Conservation (phyloP, 2,113 vertebrate species). For the Elephas maximus region DNA sequence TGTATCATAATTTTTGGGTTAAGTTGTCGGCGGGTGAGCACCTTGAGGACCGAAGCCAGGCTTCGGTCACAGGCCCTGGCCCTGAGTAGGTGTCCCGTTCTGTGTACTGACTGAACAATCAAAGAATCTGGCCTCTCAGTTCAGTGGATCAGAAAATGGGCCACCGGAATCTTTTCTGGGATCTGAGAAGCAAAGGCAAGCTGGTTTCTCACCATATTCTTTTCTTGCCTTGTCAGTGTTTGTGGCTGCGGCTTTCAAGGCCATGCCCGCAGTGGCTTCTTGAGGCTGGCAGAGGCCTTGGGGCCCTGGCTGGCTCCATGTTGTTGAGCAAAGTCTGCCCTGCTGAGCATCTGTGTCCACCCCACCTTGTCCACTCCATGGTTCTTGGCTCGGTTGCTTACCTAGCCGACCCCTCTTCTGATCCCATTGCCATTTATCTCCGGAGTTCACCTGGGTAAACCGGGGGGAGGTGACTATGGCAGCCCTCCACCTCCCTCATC, state of each 20-base stretch:
- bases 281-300: background rate
- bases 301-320: background rate
- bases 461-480: fast-evolving
- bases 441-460: background rate
- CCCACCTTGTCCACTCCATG: fast-evolving
- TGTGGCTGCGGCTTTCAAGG: constrained; percentile 22
- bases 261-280: background rate
- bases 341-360: background rate
- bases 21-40: fast-evolving
- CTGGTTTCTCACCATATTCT: background rate
- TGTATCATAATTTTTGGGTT: fast-evolving
- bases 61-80: background rate
- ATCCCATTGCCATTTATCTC: fast-evolving
- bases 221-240: background rate
- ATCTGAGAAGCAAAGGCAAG: background rate
- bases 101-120: background rate
- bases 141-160: background rate
- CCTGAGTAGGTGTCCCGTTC: fast-evolving
- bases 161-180: background rate
- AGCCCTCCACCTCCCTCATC: fast-evolving
- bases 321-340: background rate
- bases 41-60: background rate
- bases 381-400: background rate
- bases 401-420: fast-evolving
- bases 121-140: background rate